A percentile compares a stretch with the other conserved stretches of the same genome.
phyloP scores from a whole-genome alignment of 2,113 vertebrate species.

The Pelobates fuscus region DNA sequence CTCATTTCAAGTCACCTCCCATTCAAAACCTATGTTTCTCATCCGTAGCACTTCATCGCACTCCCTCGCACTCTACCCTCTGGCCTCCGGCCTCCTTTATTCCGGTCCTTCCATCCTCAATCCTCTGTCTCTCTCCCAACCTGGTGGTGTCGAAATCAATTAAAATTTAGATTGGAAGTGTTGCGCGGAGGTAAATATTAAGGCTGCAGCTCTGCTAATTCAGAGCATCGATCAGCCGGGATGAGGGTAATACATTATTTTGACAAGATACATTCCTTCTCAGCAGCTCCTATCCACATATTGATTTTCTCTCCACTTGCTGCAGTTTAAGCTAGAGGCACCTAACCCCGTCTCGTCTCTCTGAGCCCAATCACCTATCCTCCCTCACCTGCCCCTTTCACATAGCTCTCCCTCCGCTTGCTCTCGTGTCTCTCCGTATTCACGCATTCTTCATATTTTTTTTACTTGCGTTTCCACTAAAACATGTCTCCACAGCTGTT shows the following conservation, averaged over 20 bases:
- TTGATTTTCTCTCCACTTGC: conserved; percentile 78
- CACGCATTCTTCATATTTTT: neutral
- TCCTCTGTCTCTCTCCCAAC: conserved; percentile 65
- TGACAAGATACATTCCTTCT: conserved; percentile 97
- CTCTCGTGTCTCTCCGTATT: conserved; percentile 48
- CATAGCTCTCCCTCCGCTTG: neutral
- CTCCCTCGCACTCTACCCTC: conserved; percentile 57
- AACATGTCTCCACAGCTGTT: conserved; percentile 36
- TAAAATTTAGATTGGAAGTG: conserved; percentile 79
- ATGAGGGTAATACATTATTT: conserved; percentile 99
- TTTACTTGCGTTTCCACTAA: neutral
- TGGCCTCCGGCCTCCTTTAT: conserved; percentile 41
- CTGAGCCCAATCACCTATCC: conserved; percentile 13
- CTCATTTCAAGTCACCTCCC: too few relatives aligned
- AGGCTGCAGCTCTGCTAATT: conserved; percentile 88
- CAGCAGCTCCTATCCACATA: conserved; percentile 86
- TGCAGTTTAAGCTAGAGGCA: conserved; percentile 45
- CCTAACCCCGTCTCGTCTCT: conserved; percentile 36
- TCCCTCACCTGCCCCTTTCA: conserved; percentile 29
- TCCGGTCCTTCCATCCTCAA: conserved; percentile 34
- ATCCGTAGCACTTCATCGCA: too few relatives aligned
- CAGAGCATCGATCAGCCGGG: conserved; percentile 94
- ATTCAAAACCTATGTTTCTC: too few relatives aligned
- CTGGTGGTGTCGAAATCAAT: conserved; percentile 87
- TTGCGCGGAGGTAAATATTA: conserved; percentile 88